Conservation (phyloP, 2,113 vertebrate genomes). For the Urocynchramus pylzowi region DNA sequence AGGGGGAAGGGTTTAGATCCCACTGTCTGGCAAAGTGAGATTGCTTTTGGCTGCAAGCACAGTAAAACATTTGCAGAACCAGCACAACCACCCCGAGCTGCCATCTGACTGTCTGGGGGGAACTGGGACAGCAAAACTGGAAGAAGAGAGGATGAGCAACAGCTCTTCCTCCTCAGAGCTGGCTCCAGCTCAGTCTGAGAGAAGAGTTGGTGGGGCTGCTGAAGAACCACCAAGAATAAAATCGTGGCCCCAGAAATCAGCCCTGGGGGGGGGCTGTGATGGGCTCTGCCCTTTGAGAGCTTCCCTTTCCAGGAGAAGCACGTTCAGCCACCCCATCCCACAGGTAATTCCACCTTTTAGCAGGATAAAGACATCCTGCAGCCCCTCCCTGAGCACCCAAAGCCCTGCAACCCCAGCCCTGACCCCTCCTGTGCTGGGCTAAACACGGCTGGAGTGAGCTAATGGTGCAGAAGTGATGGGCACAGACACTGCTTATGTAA, state of each 20-base stretch:
- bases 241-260: rapidly evolving
- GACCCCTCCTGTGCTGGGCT: background rate
- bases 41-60: background rate
- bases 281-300: background rate
- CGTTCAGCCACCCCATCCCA: rapidly evolving
- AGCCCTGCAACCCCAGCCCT: background rate
- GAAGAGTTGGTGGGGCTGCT: background rate
- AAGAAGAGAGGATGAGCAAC: background rate
- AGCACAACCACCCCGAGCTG: background rate
- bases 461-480: background rate
- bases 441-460: background rate
- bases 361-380: rapidly evolving
- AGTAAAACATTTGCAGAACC: background rate
- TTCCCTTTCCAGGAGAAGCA: background rate
- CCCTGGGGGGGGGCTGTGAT: rapidly evolving
- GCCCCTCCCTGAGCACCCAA: background rate
- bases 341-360: background rate
- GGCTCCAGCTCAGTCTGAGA: background rate
- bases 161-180: background rate
- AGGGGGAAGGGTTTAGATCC: background rate
- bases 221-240: background rate
- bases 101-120: background rate
- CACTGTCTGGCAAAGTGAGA: background rate
- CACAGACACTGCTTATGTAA: background rate
- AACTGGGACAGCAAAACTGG: background rate